A percentile compares a stretch with the other conserved stretches of the same genome.
Conservation (phyloP, 2,113 vertebrate genomes). For the Ciconia boyciana region DNA sequence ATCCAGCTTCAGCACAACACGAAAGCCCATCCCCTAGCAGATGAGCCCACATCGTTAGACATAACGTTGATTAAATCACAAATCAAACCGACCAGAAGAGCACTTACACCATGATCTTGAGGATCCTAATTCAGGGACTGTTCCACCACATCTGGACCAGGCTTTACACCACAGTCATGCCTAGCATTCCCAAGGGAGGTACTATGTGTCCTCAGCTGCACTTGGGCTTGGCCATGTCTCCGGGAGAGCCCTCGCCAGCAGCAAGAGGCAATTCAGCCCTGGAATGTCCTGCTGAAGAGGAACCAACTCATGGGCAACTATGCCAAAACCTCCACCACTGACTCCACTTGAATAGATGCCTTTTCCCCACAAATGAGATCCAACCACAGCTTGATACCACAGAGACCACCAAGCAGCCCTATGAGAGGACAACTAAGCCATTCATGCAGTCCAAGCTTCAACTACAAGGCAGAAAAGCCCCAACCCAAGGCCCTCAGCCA, state of each 20-base stretch:
- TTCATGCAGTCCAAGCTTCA: not conserved
- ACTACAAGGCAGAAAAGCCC: not conserved
- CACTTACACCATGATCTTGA: not conserved
- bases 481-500: not conserved
- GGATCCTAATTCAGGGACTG: not conserved
- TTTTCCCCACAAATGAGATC: not conserved
- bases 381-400: not conserved
- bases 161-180: not conserved
- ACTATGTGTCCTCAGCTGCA: not conserved
- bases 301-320: not conserved
- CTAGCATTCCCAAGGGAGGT: not conserved
- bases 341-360: not conserved
- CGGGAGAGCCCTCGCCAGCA: not conserved
- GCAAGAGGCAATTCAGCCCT: not conserved
- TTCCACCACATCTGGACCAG: not conserved
- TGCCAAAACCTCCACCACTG: not conserved
- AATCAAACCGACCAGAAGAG: not conserved
- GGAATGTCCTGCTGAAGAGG: not conserved
- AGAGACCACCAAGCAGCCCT: not conserved
- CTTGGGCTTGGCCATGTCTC: not conserved
- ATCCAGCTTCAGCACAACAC: not conserved
- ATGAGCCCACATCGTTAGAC: accelerated
- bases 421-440: not conserved
- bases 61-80: not conserved
- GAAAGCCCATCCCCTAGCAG: not conserved